These are phyloP conservation scores for Nineta flava DNA, from an alignment of 2,888 invertebrate species.

Conservation along the genomic window DNA sequence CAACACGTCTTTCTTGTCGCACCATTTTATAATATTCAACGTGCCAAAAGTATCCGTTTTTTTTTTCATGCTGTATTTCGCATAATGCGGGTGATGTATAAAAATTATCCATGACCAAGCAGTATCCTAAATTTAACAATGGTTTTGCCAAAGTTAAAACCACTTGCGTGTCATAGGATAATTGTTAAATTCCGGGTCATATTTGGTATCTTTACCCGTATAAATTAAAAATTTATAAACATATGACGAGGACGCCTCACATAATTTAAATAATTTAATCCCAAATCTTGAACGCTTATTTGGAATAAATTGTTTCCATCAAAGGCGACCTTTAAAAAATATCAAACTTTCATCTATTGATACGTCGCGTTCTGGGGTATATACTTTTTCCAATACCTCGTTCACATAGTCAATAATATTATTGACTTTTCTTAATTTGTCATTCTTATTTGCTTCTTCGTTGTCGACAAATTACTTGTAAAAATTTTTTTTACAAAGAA, in stretches of 20 bases:
- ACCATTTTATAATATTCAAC: neutral
- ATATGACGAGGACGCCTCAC: neutral
- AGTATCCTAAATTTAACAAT: too few relatives aligned
- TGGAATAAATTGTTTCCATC: neutral
- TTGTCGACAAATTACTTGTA: neutral
- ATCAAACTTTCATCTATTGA: neutral
- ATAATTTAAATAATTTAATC: neutral
- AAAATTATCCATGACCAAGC: too few relatives aligned
- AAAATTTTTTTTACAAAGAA: neutral
- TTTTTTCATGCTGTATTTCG: neutral
- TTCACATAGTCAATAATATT: neutral
- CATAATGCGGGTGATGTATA: neutral
- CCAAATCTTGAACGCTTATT: neutral
- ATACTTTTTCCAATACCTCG: neutral
- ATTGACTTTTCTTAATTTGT: neutral
- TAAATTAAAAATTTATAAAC: neutral
- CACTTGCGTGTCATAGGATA: too few relatives aligned
- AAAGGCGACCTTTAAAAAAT: neutral
- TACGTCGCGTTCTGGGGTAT: neutral
- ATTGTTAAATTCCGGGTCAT: neutral
- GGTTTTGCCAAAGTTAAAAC: too few relatives aligned
- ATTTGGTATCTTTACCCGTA: neutral
- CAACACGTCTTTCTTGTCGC: neutral
- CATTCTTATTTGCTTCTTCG: neutral
- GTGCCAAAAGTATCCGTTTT: neutral